phyloP scores from a whole-genome alignment of 2,113 vertebrate genomes.

The Dasyurus viverrinus region DNA sequence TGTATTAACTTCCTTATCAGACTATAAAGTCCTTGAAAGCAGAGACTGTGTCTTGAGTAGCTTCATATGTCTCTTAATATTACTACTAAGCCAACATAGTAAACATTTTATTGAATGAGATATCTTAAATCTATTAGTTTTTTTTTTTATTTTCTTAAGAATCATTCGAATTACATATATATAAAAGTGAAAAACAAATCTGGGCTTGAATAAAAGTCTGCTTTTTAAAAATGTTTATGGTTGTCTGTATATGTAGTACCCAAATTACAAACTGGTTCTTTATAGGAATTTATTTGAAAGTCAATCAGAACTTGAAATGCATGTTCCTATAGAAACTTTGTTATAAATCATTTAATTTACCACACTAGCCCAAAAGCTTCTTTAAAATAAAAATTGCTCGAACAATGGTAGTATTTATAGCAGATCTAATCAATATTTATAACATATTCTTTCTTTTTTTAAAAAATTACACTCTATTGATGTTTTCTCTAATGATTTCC shows the following conservation, averaged over 20 bases:
- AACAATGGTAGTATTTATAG: constrained; percentile 9
- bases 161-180: background rate
- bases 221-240: constrained; percentile 30
- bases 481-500: background rate
- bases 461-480: constrained; percentile 1
- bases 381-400: constrained; percentile 28
- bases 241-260: constrained; percentile 36
- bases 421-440: background rate
- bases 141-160: background rate
- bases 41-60: too few relatives aligned
- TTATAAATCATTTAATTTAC: constrained; percentile 53
- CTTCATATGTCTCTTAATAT: background rate
- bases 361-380: constrained; percentile 34
- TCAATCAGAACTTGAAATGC: constrained; percentile 49
- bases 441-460: background rate
- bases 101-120: background rate
- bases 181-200: background rate
- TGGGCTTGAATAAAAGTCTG: background rate
- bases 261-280: constrained; percentile 51
- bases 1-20: background rate
- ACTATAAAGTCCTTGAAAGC: background rate
- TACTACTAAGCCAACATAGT: background rate
- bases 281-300: constrained; percentile 34
- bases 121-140: too few relatives aligned
- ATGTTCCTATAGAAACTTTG: constrained; percentile 57